A percentile compares a stretch with the other conserved stretches of the same genome.
Evolutionary conservation across 2,797 vertebrate species (phyloP).

Genomic region (Clarias laeviceps): DNA sequence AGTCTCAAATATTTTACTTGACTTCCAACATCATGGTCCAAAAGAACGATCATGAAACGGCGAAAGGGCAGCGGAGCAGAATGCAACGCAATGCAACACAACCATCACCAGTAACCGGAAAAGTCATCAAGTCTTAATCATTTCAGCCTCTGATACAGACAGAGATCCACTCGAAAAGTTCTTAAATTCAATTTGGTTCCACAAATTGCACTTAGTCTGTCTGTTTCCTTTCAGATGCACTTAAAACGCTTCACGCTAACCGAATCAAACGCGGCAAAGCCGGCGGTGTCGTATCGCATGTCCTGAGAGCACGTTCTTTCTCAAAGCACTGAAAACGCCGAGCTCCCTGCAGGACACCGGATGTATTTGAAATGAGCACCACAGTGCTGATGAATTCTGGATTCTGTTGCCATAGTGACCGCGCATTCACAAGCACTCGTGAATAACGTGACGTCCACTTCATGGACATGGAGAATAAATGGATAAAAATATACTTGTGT

Average conservation of each 20-base stretch:
- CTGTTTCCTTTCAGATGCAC: conserved; percentile 55
- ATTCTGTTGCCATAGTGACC: neutral
- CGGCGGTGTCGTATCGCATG: conserved; percentile 39
- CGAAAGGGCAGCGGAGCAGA: neutral
- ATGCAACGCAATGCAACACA: neutral
- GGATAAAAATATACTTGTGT: too few species aligned
- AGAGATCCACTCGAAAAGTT: conserved; percentile 54
- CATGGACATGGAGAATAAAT: too few species aligned
- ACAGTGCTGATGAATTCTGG: neutral
- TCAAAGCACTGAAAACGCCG: neutral
- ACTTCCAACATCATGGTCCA: neutral
- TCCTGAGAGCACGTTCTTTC: conserved; percentile 39
- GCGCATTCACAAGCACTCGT: neutral
- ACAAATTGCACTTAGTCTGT: conserved; percentile 56
- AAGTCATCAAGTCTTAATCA: conserved; percentile 8
- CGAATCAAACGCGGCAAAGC: conserved; percentile 47
- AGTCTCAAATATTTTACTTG: neutral
- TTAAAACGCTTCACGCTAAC: conserved; percentile 54
- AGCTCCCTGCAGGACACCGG: neutral
- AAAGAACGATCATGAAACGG: neutral
- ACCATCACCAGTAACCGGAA: conserved; percentile 39
- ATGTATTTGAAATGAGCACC: neutral
- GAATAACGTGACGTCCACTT: too few species aligned
- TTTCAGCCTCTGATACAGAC: conserved; percentile 40
- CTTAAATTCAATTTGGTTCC: conserved; percentile 61